Base-by-base conservation (phyloP, 1,140 invertebrate genomes). In the Tribolium madens region DNA sequence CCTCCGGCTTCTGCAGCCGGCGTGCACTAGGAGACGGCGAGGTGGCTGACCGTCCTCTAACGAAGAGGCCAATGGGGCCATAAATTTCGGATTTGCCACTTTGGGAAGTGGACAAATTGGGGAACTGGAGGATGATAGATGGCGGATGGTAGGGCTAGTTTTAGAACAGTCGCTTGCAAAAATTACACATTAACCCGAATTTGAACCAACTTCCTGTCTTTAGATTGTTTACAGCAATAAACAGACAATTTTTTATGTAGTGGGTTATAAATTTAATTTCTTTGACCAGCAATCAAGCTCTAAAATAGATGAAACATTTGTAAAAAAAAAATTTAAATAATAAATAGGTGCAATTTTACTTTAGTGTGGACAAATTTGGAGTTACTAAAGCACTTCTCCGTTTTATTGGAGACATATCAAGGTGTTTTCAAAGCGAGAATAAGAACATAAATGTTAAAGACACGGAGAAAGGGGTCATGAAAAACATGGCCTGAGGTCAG, bases 371-470 rank as follows among this genome's bases (percentile, higher is more conserved):
- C 36, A 42, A 42, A 42, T 42, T 42, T 5, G 6, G 10, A 9
- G 33, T 9, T 42, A 9, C 9, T 42, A 6, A 31, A 31, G 26
- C 36, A n/a, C 36, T 36, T 36, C 33, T 36, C 10, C 1, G 10
- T 36, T 36, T 36, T 36, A 36, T 36, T 36, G 33, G 36, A 60
- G 21, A 64, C 57, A 13, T 64, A 4, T 64, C 57, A 26, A 64
- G 57, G 57, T 64, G 57, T 64, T 64, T 64, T 64, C 12, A 64
- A 64, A 64, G 57, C 57, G 57, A 64, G 57, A 64, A 64, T 1
- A 64, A 36, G 26, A 64, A 64, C 57, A 64, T 64, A 64, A 64
- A 64, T 4, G 57, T 64, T 33, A 33, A 57, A 64, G 57, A 3
- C 18, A 15, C 31, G 10, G 57, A 64, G 57, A 10, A n/a, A 12